These are phyloP conservation scores for Drosophila erecta DNA, from an alignment of 1,140 invertebrate genomes.

Conservation along the genomic window DNA sequence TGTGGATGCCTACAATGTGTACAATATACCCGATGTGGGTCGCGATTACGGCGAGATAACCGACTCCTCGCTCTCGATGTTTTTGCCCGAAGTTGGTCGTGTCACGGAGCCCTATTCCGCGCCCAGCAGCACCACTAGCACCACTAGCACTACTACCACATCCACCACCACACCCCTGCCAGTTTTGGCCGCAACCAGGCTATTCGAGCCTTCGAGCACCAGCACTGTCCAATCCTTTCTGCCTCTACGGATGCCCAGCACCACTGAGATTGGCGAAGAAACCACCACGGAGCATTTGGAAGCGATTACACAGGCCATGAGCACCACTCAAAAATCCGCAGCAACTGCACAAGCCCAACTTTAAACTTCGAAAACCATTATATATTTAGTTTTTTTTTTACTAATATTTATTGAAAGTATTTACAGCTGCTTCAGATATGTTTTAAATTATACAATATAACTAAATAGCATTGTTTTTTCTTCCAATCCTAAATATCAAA, in stretches of 20 bases:
- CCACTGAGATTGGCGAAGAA: not conserved
- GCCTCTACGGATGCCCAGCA: not conserved
- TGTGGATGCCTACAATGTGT: conserved; percentile 56
- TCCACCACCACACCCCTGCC: not conserved
- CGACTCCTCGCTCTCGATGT: conserved; percentile 55
- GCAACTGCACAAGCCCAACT: not conserved
- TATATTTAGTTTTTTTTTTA: too few relatives aligned
- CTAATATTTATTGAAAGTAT: conserved; percentile 1
- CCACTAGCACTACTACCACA: conserved; percentile 1
- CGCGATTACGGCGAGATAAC: conserved; percentile 54
- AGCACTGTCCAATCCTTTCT: not conserved
- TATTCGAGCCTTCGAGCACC: not conserved
- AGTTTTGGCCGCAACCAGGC: too few relatives aligned
- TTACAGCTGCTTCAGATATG: not conserved
- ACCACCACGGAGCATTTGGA: not conserved
- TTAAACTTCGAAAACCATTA: not conserved
- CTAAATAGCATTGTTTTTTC: too few relatives aligned
- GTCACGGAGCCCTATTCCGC: conserved; percentile 46
- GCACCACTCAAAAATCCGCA: not conserved
- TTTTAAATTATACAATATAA: not conserved
- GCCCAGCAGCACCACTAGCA: conserved; percentile 17
- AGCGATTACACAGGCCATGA: not conserved
- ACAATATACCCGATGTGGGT: conserved; percentile 66
- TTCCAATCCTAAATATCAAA: too few relatives aligned
- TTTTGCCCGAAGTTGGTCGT: conserved; percentile 55